phyloP scores from a whole-genome alignment of 2,888 invertebrate genomes.

The Caenorhabditis becei region DNA sequence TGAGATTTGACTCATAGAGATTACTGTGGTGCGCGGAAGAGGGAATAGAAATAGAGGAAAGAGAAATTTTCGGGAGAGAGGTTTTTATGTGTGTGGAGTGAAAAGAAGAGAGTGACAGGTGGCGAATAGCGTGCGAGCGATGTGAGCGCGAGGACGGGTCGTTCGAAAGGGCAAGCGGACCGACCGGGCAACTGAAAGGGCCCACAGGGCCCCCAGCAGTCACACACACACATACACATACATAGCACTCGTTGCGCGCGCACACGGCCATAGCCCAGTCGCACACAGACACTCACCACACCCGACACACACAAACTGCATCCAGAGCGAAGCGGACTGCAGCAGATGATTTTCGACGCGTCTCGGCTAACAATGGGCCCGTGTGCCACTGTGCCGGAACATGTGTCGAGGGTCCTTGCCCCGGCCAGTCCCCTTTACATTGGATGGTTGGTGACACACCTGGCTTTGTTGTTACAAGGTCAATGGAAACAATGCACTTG shows the following conservation, averaged over 20 bases:
- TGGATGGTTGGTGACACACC: slow-evolving; percentile 4
- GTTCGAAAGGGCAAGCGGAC: slow-evolving; percentile 28
- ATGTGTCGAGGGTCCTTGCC: slow-evolving; percentile 1
- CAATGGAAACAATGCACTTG: slow-evolving; percentile 5
- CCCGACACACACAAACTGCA: slow-evolving; percentile 12
- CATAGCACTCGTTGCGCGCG: slow-evolving; percentile 18
- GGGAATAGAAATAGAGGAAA: background rate
- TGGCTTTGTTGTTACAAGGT: slow-evolving; percentile 31
- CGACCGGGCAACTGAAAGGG: slow-evolving; percentile 1
- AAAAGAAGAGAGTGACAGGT: slow-evolving; percentile 13
- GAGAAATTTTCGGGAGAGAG: background rate
- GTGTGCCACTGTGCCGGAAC: slow-evolving; percentile 9
- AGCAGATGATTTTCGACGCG: slow-evolving; percentile 39
- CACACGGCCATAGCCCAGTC: slow-evolving; percentile 11
- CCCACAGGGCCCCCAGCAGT: slow-evolving; percentile 12
- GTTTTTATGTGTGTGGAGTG: background rate
- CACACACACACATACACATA: slow-evolving; percentile 5
- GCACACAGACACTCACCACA: slow-evolving; percentile 12
- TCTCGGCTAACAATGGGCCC: slow-evolving; percentile 9
- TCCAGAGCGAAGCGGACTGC: slow-evolving; percentile 1
- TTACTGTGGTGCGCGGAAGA: background rate
- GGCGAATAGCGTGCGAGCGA: slow-evolving; percentile 8
- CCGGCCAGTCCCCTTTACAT: background rate
- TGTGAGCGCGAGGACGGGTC: slow-evolving; percentile 8
- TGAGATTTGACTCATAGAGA: background rate